These are phyloP conservation scores for Triops cancriformis DNA, from an alignment of 1,140 invertebrate genomes.

Conservation along the genomic window DNA sequence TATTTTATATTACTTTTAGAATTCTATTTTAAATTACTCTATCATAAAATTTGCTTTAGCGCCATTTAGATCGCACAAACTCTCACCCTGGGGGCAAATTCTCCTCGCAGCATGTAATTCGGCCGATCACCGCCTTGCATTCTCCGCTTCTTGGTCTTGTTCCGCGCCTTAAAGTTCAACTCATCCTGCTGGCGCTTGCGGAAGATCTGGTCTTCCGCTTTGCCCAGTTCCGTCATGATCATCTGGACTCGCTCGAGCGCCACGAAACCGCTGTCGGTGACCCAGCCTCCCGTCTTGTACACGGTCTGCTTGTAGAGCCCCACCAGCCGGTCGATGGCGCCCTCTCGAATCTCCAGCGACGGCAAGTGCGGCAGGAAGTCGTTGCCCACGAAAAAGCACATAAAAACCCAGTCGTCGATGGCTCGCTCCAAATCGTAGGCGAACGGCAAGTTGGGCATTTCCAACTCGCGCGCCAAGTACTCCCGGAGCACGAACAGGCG, in stretches of 20 bases:
- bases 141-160: constrained; percentile 56
- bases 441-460: constrained; percentile 91
- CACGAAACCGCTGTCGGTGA: constrained; percentile 90
- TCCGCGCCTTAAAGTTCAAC: constrained; percentile 62
- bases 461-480: constrained; percentile 84
- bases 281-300: constrained; percentile 87
- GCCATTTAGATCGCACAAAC: too few relatives aligned
- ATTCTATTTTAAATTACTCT: too few relatives aligned
- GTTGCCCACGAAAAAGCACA: constrained; percentile 99
- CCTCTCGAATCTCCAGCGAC: constrained; percentile 95
- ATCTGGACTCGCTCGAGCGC: constrained; percentile 85
- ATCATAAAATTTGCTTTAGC: too few relatives aligned
- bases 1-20: too few relatives aligned
- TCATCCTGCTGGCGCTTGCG: constrained; percentile 81
- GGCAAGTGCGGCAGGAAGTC: constrained; percentile 98
- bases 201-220: constrained; percentile 96
- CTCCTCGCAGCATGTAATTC: constrained; percentile 55
- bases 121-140: constrained; percentile 45
- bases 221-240: constrained; percentile 86
- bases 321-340: constrained; percentile 91
- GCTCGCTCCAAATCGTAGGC: constrained; percentile 79
- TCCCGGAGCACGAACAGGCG: constrained; percentile 86
- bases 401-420: constrained; percentile 98
- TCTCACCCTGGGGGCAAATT: constrained; percentile 60
- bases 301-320: constrained; percentile 91